Evolutionary conservation across 2,888 invertebrate genomes (phyloP).

Genomic region (Xestia xanthographa): DNA sequence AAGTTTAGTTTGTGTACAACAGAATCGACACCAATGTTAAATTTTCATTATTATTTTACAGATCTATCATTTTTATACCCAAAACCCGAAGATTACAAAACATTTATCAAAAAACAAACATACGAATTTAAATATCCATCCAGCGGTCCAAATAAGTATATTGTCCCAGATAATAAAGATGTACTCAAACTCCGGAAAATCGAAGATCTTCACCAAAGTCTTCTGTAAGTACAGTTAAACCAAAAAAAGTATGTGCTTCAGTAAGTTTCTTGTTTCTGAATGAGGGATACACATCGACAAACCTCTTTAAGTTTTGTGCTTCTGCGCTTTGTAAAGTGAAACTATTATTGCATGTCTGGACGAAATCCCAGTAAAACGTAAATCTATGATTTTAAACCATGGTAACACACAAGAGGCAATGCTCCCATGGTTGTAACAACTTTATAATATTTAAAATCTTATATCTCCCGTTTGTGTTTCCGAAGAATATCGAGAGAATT

Average conservation of each 20-base stretch:
- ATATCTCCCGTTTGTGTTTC: not conserved
- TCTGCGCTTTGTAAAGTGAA: not conserved
- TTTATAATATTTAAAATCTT: not conserved
- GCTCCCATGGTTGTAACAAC: not conserved
- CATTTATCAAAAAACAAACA: slow-evolving; percentile 62
- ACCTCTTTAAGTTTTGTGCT: not conserved
- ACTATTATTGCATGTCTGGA: not conserved
- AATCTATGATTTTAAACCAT: not conserved
- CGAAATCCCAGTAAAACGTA: not conserved
- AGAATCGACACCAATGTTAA: no score
- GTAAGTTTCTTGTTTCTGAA: not conserved
- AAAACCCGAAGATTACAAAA: slow-evolving; percentile 68
- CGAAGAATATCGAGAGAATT: not conserved
- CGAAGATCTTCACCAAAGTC: slow-evolving; percentile 20
- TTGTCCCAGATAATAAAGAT: not conserved
- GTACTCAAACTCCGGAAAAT: slow-evolving; percentile 31
- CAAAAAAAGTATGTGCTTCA: not conserved
- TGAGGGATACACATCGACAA: not conserved
- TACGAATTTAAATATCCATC: slow-evolving; percentile 69
- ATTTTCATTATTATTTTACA: slow-evolving; percentile 57
- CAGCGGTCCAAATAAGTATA: slow-evolving; percentile 62
- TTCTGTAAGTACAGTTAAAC: slow-evolving; percentile 30
- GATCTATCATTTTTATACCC: slow-evolving; percentile 73
- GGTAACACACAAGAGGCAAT: not conserved
- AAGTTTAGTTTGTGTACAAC: no score